Evolutionary conservation across 1,140 invertebrate genomes (phyloP), one percentile per base, ranked within the genome.

Genomic region (Hermetia illucens): DNA sequence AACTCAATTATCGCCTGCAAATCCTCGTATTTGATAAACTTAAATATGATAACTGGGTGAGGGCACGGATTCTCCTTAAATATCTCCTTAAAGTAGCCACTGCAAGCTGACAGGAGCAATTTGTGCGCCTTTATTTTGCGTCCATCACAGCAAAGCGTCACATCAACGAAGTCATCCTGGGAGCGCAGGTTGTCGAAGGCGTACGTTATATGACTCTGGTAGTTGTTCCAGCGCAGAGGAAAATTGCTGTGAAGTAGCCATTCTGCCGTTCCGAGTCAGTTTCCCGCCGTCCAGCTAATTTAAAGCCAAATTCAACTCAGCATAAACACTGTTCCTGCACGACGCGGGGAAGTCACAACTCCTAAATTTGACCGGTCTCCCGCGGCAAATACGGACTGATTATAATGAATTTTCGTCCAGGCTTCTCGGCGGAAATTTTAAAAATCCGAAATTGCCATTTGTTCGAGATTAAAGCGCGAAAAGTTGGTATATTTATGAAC

Each of bases 41-140:
- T 74, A 51, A 89, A 81, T 62, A 88, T 83, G 41, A 89, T 80
- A 27, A 89, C 79, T 38, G 83, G 84, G 67, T 87, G 83, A 43
- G 81, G 77, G 52, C 82, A 84, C 20, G 82, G 82, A 62, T 83
- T 84, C 61, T 84, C 81, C 63, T 78, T 78, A 63, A 86, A 79
- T 52, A 87, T 74, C 58, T 82, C 79, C 52, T 75, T 80, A 55
- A 88, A 85, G 60, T 86, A 87, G 45, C 72, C 74, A 45, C 82
- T 85, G 52, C 82, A 87, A 3, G 82, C 82, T 1, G 82, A 83
- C 2, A 87, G 63, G n/a, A 88, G 70, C 68, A 86, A 79, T 69
- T 82, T 84, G 49, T 88, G 83, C 19, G 83, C 83, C 49, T 78
- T 77, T 31, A 90, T 77, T 59, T 75, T 75, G 38, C 77, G 74